phyloP scores from a whole-genome alignment of 2,113 vertebrate species.

The Sclerurus mexicanus region DNA sequence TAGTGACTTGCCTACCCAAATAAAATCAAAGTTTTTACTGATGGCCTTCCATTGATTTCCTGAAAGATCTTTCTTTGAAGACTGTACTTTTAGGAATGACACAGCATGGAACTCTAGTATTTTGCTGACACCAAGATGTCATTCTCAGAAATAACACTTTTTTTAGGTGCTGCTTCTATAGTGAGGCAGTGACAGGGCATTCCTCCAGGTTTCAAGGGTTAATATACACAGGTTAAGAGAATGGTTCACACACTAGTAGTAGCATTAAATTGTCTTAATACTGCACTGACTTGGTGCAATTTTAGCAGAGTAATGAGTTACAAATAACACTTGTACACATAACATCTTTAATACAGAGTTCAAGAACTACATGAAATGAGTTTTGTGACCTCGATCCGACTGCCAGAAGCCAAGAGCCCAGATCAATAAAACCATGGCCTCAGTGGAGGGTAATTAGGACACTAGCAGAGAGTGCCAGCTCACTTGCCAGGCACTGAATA shows the following conservation, averaged over 20 bases:
- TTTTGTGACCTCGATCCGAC: background rate
- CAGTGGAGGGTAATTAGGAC: background rate
- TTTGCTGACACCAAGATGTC: background rate
- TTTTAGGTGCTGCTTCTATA: background rate
- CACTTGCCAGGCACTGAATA: background rate
- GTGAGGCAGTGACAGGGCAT: background rate
- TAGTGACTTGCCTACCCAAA: background rate
- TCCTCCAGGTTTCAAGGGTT: background rate
- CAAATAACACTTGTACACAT: background rate
- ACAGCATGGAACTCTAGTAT: background rate
- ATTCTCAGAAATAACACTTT: background rate
- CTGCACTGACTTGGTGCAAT: background rate
- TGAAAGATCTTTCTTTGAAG: background rate
- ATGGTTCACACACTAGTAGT: background rate
- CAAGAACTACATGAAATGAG: background rate
- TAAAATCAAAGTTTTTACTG: background rate
- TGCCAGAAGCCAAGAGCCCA: background rate
- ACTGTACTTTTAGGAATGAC: background rate
- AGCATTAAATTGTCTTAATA: background rate
- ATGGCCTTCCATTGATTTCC: background rate
- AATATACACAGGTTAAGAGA: background rate
- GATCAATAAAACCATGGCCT: background rate
- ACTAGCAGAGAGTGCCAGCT: background rate
- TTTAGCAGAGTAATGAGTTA: background rate
- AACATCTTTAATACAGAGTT: slow-evolving; percentile 7